These are phyloP conservation scores for Puma concolor DNA, from an alignment of 2,113 vertebrate genomes.

Conservation along the genomic window DNA sequence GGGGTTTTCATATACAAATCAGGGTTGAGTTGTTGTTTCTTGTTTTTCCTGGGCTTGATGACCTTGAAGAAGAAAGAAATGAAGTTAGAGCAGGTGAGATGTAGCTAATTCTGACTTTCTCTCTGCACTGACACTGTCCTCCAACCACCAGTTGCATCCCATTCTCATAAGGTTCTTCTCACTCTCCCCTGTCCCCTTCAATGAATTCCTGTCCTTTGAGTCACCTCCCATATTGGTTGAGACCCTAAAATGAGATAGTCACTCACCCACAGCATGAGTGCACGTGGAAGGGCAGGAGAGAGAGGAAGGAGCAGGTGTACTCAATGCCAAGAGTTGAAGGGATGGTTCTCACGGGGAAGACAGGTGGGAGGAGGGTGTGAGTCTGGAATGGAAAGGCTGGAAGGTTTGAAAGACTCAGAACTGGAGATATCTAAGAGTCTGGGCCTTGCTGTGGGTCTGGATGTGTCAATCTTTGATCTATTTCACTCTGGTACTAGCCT, in stretches of 20 bases:
- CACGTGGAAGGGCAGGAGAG: background rate
- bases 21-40: background rate
- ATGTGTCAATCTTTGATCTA: background rate
- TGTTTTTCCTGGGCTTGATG: background rate
- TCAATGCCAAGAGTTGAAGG: background rate
- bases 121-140: background rate
- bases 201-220: background rate
- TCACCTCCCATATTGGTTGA: background rate
- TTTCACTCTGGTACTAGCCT: background rate
- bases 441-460: background rate
- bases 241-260: background rate
- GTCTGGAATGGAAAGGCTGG: background rate
- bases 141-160: background rate
- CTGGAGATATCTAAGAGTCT: background rate
- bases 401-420: background rate
- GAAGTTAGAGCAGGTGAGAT: background rate
- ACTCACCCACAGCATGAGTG: background rate
- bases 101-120: no score
- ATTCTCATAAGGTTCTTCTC: background rate
- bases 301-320: background rate
- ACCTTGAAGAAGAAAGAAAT: constrained; percentile 46
- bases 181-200: background rate
- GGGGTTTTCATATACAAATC: background rate
- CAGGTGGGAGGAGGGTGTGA: background rate
- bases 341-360: background rate